Conservation (phyloP, 2,797 vertebrate species). For the Squalus acanthias region DNA sequence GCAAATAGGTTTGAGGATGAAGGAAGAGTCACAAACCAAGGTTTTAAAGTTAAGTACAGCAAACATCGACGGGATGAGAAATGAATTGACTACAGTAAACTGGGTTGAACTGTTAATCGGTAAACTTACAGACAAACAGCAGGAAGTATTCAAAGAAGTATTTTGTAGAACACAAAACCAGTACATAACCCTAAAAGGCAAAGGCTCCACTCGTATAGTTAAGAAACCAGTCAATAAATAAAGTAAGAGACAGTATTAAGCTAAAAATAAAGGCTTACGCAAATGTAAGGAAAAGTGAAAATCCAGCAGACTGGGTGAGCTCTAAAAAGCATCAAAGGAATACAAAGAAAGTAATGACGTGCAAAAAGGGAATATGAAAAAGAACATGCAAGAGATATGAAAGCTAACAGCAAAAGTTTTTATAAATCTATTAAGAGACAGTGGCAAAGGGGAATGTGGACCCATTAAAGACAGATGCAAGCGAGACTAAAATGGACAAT, state of each 20-base stretch:
- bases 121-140: not conserved
- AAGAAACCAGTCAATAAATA: not conserved
- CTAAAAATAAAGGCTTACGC: not conserved
- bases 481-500: not conserved
- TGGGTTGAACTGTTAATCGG: not conserved
- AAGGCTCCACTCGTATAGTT: not conserved
- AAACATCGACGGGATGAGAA: not conserved
- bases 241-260: not conserved
- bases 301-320: not conserved
- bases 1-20: not conserved
- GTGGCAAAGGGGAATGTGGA: not conserved
- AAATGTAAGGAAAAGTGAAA: not conserved
- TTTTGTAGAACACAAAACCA: not conserved
- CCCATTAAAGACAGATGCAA: not conserved
- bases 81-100: not conserved
- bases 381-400: not conserved
- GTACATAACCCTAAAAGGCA: not conserved
- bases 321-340: not conserved
- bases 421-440: not conserved
- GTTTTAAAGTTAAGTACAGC: not conserved
- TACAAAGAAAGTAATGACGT: not conserved
- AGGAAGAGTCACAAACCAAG: not conserved
- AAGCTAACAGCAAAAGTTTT: not conserved
- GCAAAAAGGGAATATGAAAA: not conserved
- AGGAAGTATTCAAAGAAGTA: not conserved